Evolutionary conservation across 2,888 invertebrate species (phyloP), one percentile per base, ranked within the genome.

Genomic region (Apocheima hispidaria): DNA sequence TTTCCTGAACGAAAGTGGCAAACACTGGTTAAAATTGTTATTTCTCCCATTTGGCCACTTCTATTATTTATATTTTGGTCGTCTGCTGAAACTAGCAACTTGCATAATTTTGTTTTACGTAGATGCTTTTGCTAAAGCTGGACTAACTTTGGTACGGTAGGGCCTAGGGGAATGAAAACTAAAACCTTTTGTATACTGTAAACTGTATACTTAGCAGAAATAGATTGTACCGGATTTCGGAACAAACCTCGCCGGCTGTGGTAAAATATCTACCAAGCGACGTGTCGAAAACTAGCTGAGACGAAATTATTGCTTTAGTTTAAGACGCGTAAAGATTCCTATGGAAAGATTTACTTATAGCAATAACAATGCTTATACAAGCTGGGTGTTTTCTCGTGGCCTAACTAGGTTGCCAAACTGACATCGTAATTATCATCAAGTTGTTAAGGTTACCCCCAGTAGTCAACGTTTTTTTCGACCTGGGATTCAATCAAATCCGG

Each of bases 91-190:
- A 46, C 46, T 33, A 33, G 28, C 38, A 55, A 60, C 50, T 55
- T 55, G 54, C 55, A 60, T 60, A 60, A 60, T 60, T 55, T 55
- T 38, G 54, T 60, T 60, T 41, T 28, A 53, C 53, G 52, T 53
- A 26, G 30, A 40, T 30, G 28, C 28, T 40, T 40, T 35, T 43
- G 44, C 55, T 60, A 55, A 50, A 60, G 44, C 30, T n/a, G 38
- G 49, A 12, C 18, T 60, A 60, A 55, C 44, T 60, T 51, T 12
- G 33, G 36, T 28, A 16, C 50, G 14, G 35, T 3, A 28, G 40
- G 33, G 49, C 55, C 54, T 55, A 23, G 41, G 54, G 60, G 55
- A 57, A 50, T 49, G 54, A 18, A 48, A 46, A 21, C n/a, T 50
- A 18, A 30, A 23, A 35, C 35, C 35, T 49, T 49, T n/a, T 49